Percentiles rank a stretch among this genome's conserved stretches.
phyloP scores from a whole-genome alignment of 2,888 invertebrate species.

The Chrysomela aeneicollis region DNA sequence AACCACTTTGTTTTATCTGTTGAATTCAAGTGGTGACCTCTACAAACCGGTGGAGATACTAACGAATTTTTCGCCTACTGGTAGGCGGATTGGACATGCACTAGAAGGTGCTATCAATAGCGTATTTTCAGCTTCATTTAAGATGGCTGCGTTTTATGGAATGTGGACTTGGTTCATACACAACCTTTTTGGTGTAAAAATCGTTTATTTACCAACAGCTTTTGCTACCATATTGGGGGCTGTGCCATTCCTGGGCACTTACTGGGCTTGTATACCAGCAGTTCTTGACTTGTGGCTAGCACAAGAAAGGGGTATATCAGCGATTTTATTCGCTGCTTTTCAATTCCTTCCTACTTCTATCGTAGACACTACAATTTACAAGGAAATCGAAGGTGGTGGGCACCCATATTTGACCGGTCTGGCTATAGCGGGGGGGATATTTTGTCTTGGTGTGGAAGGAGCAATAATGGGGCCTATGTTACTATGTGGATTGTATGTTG shows the following conservation, averaged over 20 bases:
- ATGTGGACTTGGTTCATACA: slow-evolving; percentile 98
- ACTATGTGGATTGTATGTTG: slow-evolving; percentile 93
- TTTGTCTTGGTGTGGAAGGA: slow-evolving; percentile 96
- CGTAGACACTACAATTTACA: slow-evolving; percentile 95
- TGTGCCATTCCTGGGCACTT: slow-evolving; percentile 95
- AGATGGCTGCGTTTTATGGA: slow-evolving; percentile 97
- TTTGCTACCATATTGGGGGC: slow-evolving; percentile 93
- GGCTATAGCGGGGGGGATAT: slow-evolving; percentile 97
- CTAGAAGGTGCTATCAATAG: slow-evolving; percentile 90
- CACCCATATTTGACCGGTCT: slow-evolving; percentile 97
- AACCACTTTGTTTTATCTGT: slow-evolving; percentile 93
- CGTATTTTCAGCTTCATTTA: slow-evolving; percentile 95
- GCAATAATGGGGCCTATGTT: slow-evolving; percentile 96
- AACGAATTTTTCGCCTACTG: slow-evolving; percentile 82
- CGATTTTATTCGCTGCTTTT: slow-evolving; percentile 79
- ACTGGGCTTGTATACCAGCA: slow-evolving; percentile 94
- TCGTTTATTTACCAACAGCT: slow-evolving; percentile 91
- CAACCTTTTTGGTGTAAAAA: slow-evolving; percentile 91
- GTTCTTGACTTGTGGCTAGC: slow-evolving; percentile 94
- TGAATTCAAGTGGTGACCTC: slow-evolving; percentile 83
- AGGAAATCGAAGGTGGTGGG: slow-evolving; percentile 93
- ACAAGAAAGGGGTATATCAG: slow-evolving; percentile 83
- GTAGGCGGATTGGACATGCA: slow-evolving; percentile 80
- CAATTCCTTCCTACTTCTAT: slow-evolving; percentile 92
- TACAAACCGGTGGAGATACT: slow-evolving; percentile 95